Evolutionary conservation across 2,797 vertebrate genomes (phyloP).

Genomic region (Pyrrhura leucotis): DNA sequence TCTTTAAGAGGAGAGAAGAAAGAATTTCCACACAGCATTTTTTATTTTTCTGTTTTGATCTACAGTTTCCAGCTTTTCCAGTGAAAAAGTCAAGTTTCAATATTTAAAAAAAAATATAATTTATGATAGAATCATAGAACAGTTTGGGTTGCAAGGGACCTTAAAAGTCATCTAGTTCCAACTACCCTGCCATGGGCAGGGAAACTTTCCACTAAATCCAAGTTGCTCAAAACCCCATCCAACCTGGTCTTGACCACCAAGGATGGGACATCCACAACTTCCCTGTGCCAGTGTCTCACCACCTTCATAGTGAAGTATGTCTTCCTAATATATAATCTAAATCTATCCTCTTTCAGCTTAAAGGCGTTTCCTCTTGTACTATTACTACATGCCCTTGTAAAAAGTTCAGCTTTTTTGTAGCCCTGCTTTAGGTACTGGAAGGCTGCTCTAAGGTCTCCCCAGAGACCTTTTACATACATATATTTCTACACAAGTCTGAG

Average conservation of each 20-base stretch:
- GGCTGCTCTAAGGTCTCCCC: neutral
- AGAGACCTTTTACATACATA: neutral
- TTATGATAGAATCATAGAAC: neutral
- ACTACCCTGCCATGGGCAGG: neutral
- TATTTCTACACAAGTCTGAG: neutral
- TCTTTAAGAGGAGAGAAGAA: slow-evolving; percentile 1
- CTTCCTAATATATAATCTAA: neutral
- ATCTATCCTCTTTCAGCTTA: neutral
- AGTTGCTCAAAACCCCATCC: neutral
- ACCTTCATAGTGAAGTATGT: neutral
- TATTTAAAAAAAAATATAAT: neutral
- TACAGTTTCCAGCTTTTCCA: neutral
- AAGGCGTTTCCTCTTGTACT: neutral
- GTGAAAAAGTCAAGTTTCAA: neutral
- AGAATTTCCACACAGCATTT: neutral
- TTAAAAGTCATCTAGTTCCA: neutral
- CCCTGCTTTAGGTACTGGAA: neutral
- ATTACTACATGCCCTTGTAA: neutral
- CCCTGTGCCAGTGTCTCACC: neutral
- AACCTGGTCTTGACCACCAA: neutral
- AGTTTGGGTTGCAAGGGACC: neutral
- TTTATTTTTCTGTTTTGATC: neutral
- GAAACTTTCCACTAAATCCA: neutral
- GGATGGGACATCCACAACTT: neutral
- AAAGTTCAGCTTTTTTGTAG: neutral